phyloP scores from a whole-genome alignment of 1,140 invertebrate genomes.

The Monomorium pharaonis region DNA sequence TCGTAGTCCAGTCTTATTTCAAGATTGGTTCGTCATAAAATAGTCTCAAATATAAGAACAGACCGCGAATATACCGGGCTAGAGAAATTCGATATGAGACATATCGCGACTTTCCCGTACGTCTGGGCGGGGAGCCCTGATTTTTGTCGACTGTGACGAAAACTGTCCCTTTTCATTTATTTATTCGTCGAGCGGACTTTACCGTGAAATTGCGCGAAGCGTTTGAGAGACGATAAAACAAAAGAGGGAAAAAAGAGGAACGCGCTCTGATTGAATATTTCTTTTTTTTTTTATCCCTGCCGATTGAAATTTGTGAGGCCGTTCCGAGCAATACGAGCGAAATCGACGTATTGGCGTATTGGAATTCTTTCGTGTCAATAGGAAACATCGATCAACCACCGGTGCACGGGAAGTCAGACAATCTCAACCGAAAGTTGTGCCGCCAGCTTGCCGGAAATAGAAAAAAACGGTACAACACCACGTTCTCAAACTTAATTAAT shows the following conservation, averaged over 20 bases:
- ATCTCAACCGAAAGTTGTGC: conserved; percentile 47
- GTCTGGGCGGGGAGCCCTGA: neutral
- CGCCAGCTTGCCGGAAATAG: conserved; percentile 41
- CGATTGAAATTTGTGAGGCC: conserved; percentile 1
- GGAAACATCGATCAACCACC: conserved; percentile 12
- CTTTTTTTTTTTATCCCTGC: conserved; percentile 3
- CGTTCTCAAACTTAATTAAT: conserved; percentile 84
- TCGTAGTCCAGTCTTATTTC: too few species aligned
- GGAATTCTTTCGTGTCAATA: neutral
- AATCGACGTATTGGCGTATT: conserved; percentile 13
- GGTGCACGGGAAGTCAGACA: neutral
- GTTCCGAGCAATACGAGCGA: neutral
- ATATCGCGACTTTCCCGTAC: neutral
- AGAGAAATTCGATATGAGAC: neutral
- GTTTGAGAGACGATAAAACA: neutral
- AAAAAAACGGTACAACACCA: conserved; percentile 66
- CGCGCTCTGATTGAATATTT: neutral
- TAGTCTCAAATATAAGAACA: too few species aligned
- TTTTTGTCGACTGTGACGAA: neutral
- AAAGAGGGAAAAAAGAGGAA: neutral
- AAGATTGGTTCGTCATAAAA: too few species aligned
- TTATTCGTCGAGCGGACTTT: neutral
- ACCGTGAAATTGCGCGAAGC: neutral
- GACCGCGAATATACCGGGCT: too few species aligned
- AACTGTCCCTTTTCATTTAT: neutral